phyloP scores from a whole-genome alignment of 1,140 invertebrate genomes.

The Drosophila sp. region DNA sequence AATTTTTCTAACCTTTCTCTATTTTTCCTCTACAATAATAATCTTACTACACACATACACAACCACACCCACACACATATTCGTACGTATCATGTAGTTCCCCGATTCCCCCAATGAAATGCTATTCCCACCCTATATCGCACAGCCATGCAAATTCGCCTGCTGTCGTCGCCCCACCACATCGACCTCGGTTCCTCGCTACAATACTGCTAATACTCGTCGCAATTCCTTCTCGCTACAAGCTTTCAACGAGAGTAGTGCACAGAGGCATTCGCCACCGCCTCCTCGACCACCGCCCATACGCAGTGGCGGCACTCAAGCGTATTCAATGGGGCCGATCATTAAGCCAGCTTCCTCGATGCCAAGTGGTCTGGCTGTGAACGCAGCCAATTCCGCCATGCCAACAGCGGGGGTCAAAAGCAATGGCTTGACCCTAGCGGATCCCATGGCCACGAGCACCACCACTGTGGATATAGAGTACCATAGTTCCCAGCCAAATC shows the following conservation, averaged over 20 bases:
- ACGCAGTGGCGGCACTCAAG: slow-evolving; percentile 41
- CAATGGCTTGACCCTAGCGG: slow-evolving; percentile 36
- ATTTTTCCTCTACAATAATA: slow-evolving; percentile 50
- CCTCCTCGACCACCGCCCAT: slow-evolving; percentile 75
- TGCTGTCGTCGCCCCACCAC: slow-evolving; percentile 69
- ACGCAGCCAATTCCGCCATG: slow-evolving; percentile 12
- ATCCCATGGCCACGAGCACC: slow-evolving; percentile 24
- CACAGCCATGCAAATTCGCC: slow-evolving; percentile 78
- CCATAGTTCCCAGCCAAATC: slow-evolving; percentile 77
- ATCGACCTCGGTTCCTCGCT: slow-evolving; percentile 76
- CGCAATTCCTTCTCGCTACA: slow-evolving; percentile 67
- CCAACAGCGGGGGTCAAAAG: slow-evolving; percentile 26
- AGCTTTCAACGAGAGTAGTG: slow-evolving; percentile 35
- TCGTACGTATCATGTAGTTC: slow-evolving; percentile 51
- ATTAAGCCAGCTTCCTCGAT: slow-evolving; percentile 78
- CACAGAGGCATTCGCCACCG: slow-evolving; percentile 53
- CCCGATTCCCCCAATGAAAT: slow-evolving; percentile 82
- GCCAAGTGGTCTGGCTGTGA: slow-evolving; percentile 66
- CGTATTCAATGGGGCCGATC: slow-evolving; percentile 67
- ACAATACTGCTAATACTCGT: slow-evolving; percentile 36
- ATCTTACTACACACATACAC: slow-evolving; percentile 27
- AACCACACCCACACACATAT: slow-evolving; percentile 22
- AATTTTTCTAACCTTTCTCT: slow-evolving; percentile 70
- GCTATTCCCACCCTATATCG: slow-evolving; percentile 81
- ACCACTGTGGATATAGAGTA: slow-evolving; percentile 43